phyloP scores from a whole-genome alignment of 2,113 vertebrate genomes.

The Mus pahari region DNA sequence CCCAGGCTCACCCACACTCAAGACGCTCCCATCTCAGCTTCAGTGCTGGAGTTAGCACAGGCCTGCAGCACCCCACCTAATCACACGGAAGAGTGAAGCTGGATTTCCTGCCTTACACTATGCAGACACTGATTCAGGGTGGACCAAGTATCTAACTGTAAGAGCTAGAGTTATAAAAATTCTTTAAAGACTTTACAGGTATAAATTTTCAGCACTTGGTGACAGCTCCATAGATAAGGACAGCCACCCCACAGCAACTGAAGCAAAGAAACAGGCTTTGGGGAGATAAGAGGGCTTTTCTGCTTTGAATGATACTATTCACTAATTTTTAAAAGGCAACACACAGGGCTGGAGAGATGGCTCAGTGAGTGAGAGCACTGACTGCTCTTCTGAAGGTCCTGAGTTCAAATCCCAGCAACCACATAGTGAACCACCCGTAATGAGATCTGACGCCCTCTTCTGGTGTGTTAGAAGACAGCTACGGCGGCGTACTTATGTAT shows the following conservation, averaged over 20 bases:
- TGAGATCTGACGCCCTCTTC: no score
- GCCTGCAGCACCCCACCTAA: neutral
- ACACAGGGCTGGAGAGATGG: neutral
- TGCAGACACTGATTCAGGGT: neutral
- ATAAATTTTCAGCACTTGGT: neutral
- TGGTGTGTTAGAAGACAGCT: no score
- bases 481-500: no score
- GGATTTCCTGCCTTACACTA: neutral
- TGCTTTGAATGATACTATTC: neutral
- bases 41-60: neutral
- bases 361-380: no score
- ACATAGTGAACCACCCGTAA: no score
- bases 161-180: neutral
- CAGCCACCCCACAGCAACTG: conserved; percentile 4
- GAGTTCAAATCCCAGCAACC: no score
- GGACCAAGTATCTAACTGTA: neutral
- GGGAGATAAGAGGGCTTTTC: neutral
- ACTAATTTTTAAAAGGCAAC: neutral
- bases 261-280: conserved; percentile 2
- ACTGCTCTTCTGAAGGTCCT: no score
- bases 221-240: conserved; percentile 3
- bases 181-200: neutral
- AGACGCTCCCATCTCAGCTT: neutral
- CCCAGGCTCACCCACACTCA: neutral
- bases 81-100: conserved; percentile 10